Conservation (phyloP, 2,888 invertebrate species). For the Rhingia rostrata region DNA sequence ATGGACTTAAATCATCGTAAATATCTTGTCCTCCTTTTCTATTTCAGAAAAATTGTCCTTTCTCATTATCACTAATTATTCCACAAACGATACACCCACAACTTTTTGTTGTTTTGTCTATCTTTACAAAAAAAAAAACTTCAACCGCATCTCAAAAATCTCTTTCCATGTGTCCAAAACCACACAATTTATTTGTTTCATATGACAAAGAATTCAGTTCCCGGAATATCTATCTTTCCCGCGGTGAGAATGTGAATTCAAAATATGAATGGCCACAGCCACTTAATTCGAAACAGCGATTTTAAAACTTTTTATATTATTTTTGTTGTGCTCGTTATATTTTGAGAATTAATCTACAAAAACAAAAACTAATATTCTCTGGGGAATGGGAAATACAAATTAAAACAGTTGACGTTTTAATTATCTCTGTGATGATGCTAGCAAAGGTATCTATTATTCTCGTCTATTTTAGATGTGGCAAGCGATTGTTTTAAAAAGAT, state of each 20-base stretch:
- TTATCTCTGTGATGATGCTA: not conserved
- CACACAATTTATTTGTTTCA: slow-evolving; percentile 53
- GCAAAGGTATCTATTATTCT: slow-evolving; percentile 24
- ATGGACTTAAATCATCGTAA: too few relatives aligned
- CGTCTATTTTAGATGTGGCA: slow-evolving; percentile 22
- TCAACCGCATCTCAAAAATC: slow-evolving; percentile 1
- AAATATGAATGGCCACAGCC: slow-evolving; percentile 55
- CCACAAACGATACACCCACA: slow-evolving; percentile 48
- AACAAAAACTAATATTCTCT: slow-evolving; percentile 23
- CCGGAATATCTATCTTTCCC: slow-evolving; percentile 25
- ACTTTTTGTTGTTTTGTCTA: not conserved
- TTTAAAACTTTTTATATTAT: slow-evolving; percentile 55
- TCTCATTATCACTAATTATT: slow-evolving; percentile 21
- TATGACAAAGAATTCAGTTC: slow-evolving; percentile 44
- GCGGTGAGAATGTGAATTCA: slow-evolving; percentile 41
- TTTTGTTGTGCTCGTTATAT: slow-evolving; percentile 40
- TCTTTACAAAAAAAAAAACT: slow-evolving; percentile 14
- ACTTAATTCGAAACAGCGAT: slow-evolving; percentile 60
- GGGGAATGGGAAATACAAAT: slow-evolving; percentile 12
- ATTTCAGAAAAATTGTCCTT: too few relatives aligned
- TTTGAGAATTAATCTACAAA: slow-evolving; percentile 28
- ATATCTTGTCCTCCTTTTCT: too few relatives aligned
- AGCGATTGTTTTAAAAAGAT: not conserved
- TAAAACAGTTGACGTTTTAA: slow-evolving; percentile 38
- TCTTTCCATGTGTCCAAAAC: slow-evolving; percentile 11